Conservation (phyloP, 2,113 vertebrate genomes). For the Bufo gargarizans region DNA sequence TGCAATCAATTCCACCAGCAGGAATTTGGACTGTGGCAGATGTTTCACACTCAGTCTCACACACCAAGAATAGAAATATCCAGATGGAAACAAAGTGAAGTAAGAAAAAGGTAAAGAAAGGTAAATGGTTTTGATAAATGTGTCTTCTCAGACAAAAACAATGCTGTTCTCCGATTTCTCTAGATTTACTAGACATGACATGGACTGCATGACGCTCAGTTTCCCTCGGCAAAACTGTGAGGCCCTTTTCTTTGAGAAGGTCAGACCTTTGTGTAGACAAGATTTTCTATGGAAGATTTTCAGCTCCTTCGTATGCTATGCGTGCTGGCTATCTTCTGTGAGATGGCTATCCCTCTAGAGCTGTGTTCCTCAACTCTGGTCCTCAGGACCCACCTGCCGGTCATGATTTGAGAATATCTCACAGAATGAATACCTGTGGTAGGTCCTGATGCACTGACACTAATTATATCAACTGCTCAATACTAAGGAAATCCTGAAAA, state of each 20-base stretch:
- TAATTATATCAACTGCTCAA: too few relatives aligned
- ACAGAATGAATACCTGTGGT: too few relatives aligned
- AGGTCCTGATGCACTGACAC: too few relatives aligned
- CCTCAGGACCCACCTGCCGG: too few relatives aligned
- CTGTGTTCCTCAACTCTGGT: too few relatives aligned
- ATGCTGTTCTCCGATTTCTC: neutral
- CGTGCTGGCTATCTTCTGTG: neutral
- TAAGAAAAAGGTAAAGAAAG: slow-evolving; percentile 28
- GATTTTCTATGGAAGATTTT: neutral
- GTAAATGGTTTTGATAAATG: slow-evolving; percentile 4
- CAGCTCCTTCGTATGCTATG: neutral
- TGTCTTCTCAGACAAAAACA: neutral
- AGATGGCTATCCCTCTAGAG: neutral
- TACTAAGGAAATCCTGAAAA: too few relatives aligned
- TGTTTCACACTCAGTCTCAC: slow-evolving; percentile 29
- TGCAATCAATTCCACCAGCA: slow-evolving; percentile 43
- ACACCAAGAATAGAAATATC: slow-evolving; percentile 7
- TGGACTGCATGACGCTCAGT: neutral
- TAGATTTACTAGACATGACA: neutral
- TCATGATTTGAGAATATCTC: too few relatives aligned
- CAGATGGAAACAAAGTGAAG: slow-evolving; percentile 8
- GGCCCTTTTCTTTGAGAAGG: neutral
- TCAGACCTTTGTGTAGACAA: neutral
- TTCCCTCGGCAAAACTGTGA: neutral
- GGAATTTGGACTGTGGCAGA: slow-evolving; percentile 45